These are phyloP conservation scores for Drosophila willistoni DNA, from an alignment of 1,140 invertebrate species.

Conservation along the genomic window DNA sequence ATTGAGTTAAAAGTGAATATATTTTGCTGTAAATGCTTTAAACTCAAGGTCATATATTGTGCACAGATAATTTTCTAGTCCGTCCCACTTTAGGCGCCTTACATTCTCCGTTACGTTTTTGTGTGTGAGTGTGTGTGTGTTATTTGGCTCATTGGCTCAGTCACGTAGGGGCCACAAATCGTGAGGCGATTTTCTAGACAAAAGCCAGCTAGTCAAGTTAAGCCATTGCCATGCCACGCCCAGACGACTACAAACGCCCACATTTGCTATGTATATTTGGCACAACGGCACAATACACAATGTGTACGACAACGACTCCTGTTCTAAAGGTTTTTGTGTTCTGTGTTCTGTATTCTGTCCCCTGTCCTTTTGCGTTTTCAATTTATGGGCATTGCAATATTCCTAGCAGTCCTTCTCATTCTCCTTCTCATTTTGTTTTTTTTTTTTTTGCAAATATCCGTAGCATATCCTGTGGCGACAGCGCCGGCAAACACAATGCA, in stretches of 20 bases:
- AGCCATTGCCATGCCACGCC: constrained; percentile 13
- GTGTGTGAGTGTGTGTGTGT: constrained; percentile 9
- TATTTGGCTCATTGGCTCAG: constrained; percentile 39
- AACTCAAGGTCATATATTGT: constrained; percentile 41
- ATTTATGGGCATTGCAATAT: constrained; percentile 80
- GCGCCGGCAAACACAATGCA: constrained; percentile 70
- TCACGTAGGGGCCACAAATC: constrained; percentile 74
- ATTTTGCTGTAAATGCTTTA: constrained; percentile 35
- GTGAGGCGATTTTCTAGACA: constrained; percentile 67
- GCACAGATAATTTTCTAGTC: constrained; percentile 5
- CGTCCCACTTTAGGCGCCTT: not conserved
- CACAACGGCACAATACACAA: constrained; percentile 6
- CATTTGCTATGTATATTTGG: constrained; percentile 22
- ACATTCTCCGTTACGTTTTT: not conserved
- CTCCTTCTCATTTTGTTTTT: not conserved
- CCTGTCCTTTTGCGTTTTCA: constrained; percentile 61
- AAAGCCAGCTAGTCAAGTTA: constrained; percentile 42
- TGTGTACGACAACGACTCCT: constrained; percentile 27
- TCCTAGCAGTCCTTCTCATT: not conserved
- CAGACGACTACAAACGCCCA: constrained; percentile 8
- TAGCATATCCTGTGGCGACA: constrained; percentile 79
- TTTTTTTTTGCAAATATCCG: constrained; percentile 70
- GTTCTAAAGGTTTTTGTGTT: constrained; percentile 14
- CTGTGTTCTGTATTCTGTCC: not conserved
- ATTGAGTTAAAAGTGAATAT: not conserved